phyloP scores from a whole-genome alignment of 2,888 invertebrate genomes.

The Brachyopa scutellaris region DNA sequence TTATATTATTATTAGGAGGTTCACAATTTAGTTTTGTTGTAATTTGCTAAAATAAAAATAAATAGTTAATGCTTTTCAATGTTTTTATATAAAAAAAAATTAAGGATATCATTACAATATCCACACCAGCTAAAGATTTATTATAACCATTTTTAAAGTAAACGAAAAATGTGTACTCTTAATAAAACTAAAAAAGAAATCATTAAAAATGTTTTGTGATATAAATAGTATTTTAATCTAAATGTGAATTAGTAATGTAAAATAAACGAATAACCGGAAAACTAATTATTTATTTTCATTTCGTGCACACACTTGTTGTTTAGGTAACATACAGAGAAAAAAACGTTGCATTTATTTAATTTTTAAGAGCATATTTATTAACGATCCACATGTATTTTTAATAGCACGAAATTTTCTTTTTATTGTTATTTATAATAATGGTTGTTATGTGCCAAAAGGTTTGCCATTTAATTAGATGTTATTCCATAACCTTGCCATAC shows the following conservation, averaged over 20 bases:
- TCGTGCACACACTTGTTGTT: conserved; percentile 41
- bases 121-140: conserved; percentile 3
- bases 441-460: conserved; percentile 68
- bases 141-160: conserved; percentile 21
- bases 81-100: conserved; percentile 18
- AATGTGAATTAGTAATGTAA: conserved; percentile 67
- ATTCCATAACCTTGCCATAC: conserved; percentile 63
- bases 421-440: conserved; percentile 37
- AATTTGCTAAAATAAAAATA: conserved; percentile 9
- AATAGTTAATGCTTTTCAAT: conserved; percentile 25
- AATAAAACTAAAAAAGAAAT: conserved; percentile 50
- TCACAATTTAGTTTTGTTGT: conserved; percentile 1
- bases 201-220: conserved; percentile 74
- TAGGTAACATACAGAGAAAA: conserved; percentile 22
- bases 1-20: conserved; percentile 6
- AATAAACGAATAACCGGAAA: conserved; percentile 54
- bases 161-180: conserved; percentile 46
- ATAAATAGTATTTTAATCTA: conserved; percentile 74
- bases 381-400: conserved; percentile 20
- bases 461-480: conserved; percentile 67
- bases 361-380: conserved; percentile 61
- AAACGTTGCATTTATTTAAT: conserved; percentile 65
- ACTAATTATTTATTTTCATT: conserved; percentile 60
- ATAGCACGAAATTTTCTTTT: conserved; percentile 39
- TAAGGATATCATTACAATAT: conserved; percentile 28